Conservation (phyloP, 2,888 invertebrate species). For the Dioctria linearis region DNA sequence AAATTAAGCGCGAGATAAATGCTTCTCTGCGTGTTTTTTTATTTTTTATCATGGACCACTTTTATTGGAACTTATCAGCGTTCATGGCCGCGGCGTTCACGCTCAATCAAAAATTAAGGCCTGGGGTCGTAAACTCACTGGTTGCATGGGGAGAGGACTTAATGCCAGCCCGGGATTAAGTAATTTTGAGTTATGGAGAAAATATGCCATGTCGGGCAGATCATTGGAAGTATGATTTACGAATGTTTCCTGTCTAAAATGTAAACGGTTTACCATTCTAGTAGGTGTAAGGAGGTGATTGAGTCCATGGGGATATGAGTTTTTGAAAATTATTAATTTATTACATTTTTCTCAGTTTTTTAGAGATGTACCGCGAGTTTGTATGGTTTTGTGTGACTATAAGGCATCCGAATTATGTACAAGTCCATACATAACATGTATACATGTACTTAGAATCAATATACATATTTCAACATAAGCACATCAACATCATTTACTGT, state of each 20-base stretch:
- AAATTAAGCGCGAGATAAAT: conserved; percentile 37
- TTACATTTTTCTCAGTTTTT: too few species aligned
- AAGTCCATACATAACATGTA: too few species aligned
- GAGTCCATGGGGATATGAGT: too few species aligned
- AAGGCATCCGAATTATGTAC: too few species aligned
- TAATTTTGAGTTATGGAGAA: conserved; percentile 33
- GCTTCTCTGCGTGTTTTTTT: not conserved
- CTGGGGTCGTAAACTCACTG: conserved; percentile 21
- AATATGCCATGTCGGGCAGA: conserved; percentile 19
- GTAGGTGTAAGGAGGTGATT: too few species aligned
- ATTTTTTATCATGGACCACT: conserved; percentile 25
- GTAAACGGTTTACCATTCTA: not conserved
- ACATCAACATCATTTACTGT: too few species aligned
- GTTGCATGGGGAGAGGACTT: conserved; percentile 26
- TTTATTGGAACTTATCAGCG: conserved; percentile 44
- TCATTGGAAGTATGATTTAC: conserved; percentile 34
- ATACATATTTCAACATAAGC: too few species aligned
- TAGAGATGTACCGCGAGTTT: too few species aligned
- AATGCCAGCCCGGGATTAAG: conserved; percentile 19
- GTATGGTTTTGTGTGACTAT: too few species aligned
- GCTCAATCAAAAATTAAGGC: conserved; percentile 36
- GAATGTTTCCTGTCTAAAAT: not conserved
- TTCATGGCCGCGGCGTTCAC: conserved; percentile 28
- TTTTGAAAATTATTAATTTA: too few species aligned
- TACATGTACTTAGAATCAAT: too few species aligned